Conservation (phyloP, 1,140 invertebrate genomes). For the Diorhabda elongata region DNA sequence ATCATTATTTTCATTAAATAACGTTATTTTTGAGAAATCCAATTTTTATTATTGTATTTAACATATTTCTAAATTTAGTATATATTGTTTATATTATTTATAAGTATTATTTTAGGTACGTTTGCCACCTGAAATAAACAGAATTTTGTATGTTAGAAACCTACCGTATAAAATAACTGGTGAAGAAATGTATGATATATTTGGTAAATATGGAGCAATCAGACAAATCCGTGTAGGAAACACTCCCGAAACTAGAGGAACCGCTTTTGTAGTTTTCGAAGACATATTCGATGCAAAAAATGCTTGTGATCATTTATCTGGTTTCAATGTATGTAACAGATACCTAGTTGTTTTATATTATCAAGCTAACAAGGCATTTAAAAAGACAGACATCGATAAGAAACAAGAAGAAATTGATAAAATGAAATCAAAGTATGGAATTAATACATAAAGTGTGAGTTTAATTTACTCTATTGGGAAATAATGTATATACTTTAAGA, state of each 20-base stretch:
- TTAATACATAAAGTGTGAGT: conserved; percentile 46
- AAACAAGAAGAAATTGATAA: conserved; percentile 96
- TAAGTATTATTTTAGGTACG: conserved; percentile 68
- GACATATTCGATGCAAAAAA: conserved; percentile 99
- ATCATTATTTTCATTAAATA: conserved; percentile 11
- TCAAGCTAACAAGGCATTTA: conserved; percentile 91
- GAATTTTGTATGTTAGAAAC: conserved; percentile 95
- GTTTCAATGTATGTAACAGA: conserved; percentile 98
- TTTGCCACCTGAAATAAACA: conserved; percentile 96
- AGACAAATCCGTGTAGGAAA: conserved; percentile 98
- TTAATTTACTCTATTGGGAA: background rate
- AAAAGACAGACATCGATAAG: conserved; percentile 93
- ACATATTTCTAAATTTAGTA: too few species aligned
- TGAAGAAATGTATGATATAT: conserved; percentile 99
- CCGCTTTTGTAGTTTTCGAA: conserved; percentile 99
- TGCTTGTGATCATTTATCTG: conserved; percentile 97
- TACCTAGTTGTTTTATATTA: conserved; percentile 98
- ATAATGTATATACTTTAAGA: too few species aligned
- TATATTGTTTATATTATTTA: too few species aligned
- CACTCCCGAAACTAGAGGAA: conserved; percentile 95
- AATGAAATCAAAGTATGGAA: conserved; percentile 90
- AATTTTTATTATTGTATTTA: too few species aligned
- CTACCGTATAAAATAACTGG: conserved; percentile 98
- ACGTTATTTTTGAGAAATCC: too few species aligned
- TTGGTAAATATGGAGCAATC: conserved; percentile 99